Evolutionary conservation across 2,888 invertebrate genomes (phyloP).

Genomic region (Spodoptera littoralis): DNA sequence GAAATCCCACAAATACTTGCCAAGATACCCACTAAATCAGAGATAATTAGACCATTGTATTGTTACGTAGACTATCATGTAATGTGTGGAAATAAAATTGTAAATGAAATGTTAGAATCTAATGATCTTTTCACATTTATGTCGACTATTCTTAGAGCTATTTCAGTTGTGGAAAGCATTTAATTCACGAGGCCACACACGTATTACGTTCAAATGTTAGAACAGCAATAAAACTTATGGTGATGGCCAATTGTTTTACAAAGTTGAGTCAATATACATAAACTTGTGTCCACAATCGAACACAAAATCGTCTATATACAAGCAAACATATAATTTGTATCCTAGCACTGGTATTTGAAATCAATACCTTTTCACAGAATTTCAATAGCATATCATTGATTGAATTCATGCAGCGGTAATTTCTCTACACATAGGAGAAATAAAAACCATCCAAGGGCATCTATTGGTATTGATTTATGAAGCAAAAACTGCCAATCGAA

Average conservation of each 20-base stretch:
- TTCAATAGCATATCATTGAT: slow-evolving; percentile 5
- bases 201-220: background rate
- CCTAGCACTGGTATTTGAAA: no score
- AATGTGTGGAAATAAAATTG: slow-evolving; percentile 35
- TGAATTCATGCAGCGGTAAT: background rate
- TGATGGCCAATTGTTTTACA: slow-evolving; percentile 17
- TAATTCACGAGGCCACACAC: slow-evolving; percentile 24
- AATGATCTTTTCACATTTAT: slow-evolving; percentile 33
- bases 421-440: slow-evolving; percentile 35
- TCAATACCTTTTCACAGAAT: background rate
- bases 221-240: background rate
- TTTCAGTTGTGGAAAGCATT: slow-evolving; percentile 40
- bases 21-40: slow-evolving; percentile 58
- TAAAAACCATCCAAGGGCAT: slow-evolving; percentile 58
- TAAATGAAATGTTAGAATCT: slow-evolving; percentile 38
- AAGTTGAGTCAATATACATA: slow-evolving; percentile 10
- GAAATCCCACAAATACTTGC: slow-evolving; percentile 58
- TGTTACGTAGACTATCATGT: slow-evolving; percentile 38
- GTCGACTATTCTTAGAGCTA: slow-evolving; percentile 29
- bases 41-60: slow-evolving; percentile 41
- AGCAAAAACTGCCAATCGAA: slow-evolving; percentile 33
- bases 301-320: slow-evolving; percentile 1
- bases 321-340: background rate
- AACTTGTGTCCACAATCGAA: slow-evolving; percentile 9
- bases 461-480: slow-evolving; percentile 47